Base-by-base conservation (phyloP, 2,113 vertebrate species). In the Corythoichthys haematopterus region DNA sequence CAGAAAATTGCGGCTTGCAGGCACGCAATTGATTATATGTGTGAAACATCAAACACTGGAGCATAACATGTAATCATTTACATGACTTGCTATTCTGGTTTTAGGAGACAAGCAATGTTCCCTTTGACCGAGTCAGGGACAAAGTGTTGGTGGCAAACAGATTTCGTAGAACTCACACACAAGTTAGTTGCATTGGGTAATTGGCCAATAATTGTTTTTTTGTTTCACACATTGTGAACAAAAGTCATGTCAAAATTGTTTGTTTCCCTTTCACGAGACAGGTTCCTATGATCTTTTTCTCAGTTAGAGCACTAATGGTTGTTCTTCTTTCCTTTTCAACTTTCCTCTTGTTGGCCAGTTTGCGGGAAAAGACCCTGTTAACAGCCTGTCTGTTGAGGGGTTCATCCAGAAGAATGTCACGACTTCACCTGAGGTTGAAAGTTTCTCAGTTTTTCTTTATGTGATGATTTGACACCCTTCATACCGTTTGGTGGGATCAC, bases 381-480 rank as follows among this genome's bases (percentile, higher is more conserved):
- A 89, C 89, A 91, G 91, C 89, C 92, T 92, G 82, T 93, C 92
- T 92, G 92, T 95, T 88, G 97, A 98, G 84, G 93, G 93, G 89
- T 95, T 97, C 91, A 90, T 93, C 72, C 95, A 96, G 94, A 98
- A 96, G 95, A 98, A 94, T 89, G 85, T 98, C 84, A 89, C 93
- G 83, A 93, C 95, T 20, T 99, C 96, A 80, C 95, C 95, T 81
- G 97, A 99, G 96, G 96, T 99, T 93, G 86, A 87, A 88, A 45
- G 68, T 83, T 68, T 88, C 78, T 85, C 58, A 50, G 77, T 64
- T 79, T 79, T 51, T 14, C 46, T 37, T 33, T 16, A 35, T 15
- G 28, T 65, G 47, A 51, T 37, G 15, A 50, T 51, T 13, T 65
- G 13, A 36, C 8, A 48, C 14, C 63, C 43, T 64, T 65, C 63